Percentiles rank a stretch among this genome's conserved stretches.
Evolutionary conservation across 2,797 vertebrate species (phyloP).

Genomic region (Crypturellus tataupa): DNA sequence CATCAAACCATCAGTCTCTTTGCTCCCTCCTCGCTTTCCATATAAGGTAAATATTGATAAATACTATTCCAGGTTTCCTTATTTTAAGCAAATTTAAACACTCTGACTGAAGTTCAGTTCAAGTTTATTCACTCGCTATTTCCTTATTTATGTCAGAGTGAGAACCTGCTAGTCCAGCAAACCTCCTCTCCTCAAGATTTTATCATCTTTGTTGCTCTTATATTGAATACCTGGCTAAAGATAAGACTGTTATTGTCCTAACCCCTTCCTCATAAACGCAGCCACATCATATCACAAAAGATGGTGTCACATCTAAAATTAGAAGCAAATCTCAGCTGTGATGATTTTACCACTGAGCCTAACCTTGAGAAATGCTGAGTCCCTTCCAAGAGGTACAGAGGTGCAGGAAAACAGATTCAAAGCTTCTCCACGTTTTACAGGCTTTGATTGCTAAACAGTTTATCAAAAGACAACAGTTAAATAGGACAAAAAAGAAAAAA

Average conservation of each 20-base stretch:
- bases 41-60: constrained; percentile 7
- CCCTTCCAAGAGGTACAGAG: background rate
- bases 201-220: background rate
- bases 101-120: background rate
- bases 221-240: background rate
- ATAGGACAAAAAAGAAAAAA: background rate
- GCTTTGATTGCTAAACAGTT: background rate
- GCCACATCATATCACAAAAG: constrained; percentile 64
- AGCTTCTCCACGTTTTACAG: background rate
- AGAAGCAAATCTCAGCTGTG: constrained; percentile 62
- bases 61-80: background rate
- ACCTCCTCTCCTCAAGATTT: background rate
- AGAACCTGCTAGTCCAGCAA: background rate
- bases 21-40: background rate
- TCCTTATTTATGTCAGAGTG: background rate
- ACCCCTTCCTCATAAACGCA: background rate
- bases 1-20: background rate
- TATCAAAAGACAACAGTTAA: background rate
- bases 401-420: background rate
- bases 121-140: background rate
- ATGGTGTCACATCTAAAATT: constrained; percentile 59
- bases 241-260: background rate
- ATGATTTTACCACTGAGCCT: constrained; percentile 46
- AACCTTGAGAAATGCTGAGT: constrained; percentile 47
- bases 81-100: constrained; percentile 3